Evolutionary conservation across 2,797 vertebrate species (phyloP).

Genomic region (Pangasius macronema): DNA sequence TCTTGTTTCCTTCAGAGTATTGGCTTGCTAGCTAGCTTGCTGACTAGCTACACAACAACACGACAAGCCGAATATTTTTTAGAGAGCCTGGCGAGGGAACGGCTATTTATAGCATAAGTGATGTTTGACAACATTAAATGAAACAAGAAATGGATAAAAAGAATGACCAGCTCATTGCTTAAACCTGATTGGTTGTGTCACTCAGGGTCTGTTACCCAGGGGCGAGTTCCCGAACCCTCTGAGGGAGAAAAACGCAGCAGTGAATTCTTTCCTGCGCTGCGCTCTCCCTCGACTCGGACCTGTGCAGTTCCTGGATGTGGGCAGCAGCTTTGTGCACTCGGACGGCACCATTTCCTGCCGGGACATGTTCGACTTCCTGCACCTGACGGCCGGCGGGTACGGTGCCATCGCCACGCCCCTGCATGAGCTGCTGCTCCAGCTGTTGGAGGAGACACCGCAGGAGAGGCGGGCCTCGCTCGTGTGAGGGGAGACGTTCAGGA

Average conservation of each 20-base stretch:
- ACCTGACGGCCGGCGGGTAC: constrained; percentile 89
- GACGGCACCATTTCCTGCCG: constrained; percentile 89
- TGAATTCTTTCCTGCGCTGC: constrained; percentile 84
- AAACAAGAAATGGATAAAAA: background rate
- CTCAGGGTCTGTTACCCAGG: constrained; percentile 90
- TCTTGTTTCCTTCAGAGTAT: background rate
- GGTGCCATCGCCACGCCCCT: constrained; percentile 87
- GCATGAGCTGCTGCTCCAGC: constrained; percentile 94
- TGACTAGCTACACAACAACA: background rate
- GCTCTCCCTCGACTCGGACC: constrained; percentile 83
- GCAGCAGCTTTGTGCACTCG: constrained; percentile 87
- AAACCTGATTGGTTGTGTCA: constrained; percentile 8
- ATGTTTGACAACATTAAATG: background rate
- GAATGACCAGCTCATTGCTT: background rate
- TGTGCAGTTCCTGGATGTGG: constrained; percentile 87
- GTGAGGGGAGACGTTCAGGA: constrained; percentile 67
- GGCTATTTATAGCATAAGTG: too few relatives aligned
- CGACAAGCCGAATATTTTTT: too few relatives aligned
- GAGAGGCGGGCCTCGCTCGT: constrained; percentile 89
- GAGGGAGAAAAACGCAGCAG: constrained; percentile 88
- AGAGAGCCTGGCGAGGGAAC: too few relatives aligned
- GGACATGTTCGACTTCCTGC: constrained; percentile 98
- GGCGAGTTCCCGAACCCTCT: constrained; percentile 92
- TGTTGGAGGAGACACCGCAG: constrained; percentile 94
- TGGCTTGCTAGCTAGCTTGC: too few relatives aligned